Evolutionary conservation across 2,113 vertebrate species (phyloP).

Genomic region (Galbula dea): DNA sequence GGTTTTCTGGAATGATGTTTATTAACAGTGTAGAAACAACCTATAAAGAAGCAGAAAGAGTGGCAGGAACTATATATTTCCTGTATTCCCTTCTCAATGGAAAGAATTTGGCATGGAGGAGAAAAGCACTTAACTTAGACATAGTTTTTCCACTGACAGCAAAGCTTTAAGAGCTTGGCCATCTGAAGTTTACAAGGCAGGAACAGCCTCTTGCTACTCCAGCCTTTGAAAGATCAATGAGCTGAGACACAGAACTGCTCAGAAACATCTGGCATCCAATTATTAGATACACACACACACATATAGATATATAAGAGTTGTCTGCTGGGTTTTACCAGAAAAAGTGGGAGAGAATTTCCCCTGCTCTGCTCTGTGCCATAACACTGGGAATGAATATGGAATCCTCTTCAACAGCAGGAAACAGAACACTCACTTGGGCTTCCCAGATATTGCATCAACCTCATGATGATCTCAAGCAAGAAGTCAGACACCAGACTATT

Average conservation of each 20-base stretch:
- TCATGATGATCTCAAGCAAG: background rate
- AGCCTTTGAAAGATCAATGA: background rate
- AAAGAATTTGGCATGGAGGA: background rate
- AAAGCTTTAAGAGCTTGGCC: background rate
- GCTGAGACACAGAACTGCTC: background rate
- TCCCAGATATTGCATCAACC: background rate
- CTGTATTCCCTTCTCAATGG: background rate
- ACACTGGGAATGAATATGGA: background rate
- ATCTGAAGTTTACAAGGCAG: background rate
- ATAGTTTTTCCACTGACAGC: background rate
- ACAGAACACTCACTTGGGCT: background rate
- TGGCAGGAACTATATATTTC: background rate
- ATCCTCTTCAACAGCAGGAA: background rate
- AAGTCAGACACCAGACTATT: background rate
- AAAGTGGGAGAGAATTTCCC: background rate
- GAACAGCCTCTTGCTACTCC: background rate
- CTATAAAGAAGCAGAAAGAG: conserved; percentile 61
- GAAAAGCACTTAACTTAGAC: background rate
- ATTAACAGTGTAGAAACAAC: conserved; percentile 91
- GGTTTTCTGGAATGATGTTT: conserved; percentile 87
- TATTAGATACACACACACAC: background rate
- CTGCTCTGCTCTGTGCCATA: background rate
- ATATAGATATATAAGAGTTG: background rate
- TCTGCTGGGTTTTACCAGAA: background rate
- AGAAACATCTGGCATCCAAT: background rate